Evolutionary conservation across 2,113 vertebrate genomes (phyloP).

Genomic region (Lontra canadensis): DNA sequence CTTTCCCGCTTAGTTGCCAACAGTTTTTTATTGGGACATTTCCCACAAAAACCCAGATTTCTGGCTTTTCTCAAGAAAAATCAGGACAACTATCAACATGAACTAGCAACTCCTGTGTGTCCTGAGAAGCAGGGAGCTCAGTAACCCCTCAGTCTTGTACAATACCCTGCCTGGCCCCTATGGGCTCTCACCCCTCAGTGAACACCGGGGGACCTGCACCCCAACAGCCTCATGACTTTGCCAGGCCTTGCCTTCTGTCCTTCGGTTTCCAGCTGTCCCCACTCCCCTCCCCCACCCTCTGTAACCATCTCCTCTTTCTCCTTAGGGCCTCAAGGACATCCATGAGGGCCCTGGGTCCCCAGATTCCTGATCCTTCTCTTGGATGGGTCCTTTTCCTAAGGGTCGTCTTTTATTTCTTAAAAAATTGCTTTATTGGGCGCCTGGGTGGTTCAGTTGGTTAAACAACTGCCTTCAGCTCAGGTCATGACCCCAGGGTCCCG

Average conservation of each 20-base stretch:
- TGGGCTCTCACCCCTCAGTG: accelerated
- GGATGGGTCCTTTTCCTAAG: neutral
- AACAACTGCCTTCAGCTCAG: no score
- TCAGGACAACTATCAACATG: neutral
- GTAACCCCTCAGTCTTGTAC: neutral
- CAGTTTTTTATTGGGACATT: neutral
- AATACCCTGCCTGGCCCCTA: neutral
- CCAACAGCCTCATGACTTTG: neutral
- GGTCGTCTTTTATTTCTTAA: neutral
- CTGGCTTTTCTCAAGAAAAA: neutral
- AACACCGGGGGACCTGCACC: accelerated
- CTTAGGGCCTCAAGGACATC: neutral
- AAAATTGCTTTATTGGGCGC: neutral
- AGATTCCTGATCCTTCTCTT: neutral
- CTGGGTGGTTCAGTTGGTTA: no score
- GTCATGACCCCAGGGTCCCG: no score
- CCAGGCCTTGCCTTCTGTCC: neutral
- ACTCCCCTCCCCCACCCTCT: neutral
- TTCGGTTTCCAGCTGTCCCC: neutral
- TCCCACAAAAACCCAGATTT: neutral
- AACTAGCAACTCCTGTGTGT: neutral
- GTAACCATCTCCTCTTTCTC: neutral
- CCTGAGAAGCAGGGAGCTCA: neutral
- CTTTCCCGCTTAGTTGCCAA: neutral
- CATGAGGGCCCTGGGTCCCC: neutral